phyloP scores from a whole-genome alignment of 1,140 invertebrate species.

The Drosophila repletoides region DNA sequence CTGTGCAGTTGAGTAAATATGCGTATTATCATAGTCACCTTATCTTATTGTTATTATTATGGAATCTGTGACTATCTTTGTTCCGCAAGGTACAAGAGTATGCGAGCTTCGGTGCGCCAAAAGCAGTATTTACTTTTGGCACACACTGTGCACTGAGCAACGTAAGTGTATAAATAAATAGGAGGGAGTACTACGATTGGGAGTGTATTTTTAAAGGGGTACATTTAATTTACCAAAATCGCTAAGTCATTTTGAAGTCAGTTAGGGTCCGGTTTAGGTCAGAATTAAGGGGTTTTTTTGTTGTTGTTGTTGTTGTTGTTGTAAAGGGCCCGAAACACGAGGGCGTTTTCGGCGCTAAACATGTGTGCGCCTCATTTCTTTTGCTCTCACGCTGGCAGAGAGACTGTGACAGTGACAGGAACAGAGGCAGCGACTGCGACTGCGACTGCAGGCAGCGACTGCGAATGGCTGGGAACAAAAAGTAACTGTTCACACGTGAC shows the following conservation, averaged over 20 bases:
- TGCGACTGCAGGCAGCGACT: too few species aligned
- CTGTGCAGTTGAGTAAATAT: too few species aligned
- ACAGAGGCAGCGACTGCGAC: too few species aligned
- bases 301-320: neutral
- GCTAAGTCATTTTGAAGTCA: constrained; percentile 57
- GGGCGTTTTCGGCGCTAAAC: constrained; percentile 77
- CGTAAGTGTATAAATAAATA: too few species aligned
- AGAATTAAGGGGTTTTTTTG: neutral
- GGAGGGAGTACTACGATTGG: too few species aligned
- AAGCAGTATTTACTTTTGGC: constrained; percentile 5
- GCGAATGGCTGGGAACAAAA: constrained; percentile 34
- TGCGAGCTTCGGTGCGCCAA: neutral
- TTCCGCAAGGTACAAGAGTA: too few species aligned
- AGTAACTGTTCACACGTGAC: constrained; percentile 71
- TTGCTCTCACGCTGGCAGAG: constrained; percentile 21
- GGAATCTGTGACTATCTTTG: too few species aligned
- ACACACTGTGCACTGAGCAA: constrained; percentile 20
- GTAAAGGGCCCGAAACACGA: constrained; percentile 23
- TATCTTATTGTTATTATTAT: too few species aligned
- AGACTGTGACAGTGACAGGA: neutral
- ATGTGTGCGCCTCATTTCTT: constrained; percentile 70
- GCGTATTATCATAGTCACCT: too few species aligned
- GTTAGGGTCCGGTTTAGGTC: constrained; percentile 16
- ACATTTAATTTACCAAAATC: constrained; percentile 39
- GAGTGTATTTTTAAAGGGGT: constrained; percentile 22